Conservation (phyloP, 2,113 vertebrate genomes). For the Muscicapa adusta region DNA sequence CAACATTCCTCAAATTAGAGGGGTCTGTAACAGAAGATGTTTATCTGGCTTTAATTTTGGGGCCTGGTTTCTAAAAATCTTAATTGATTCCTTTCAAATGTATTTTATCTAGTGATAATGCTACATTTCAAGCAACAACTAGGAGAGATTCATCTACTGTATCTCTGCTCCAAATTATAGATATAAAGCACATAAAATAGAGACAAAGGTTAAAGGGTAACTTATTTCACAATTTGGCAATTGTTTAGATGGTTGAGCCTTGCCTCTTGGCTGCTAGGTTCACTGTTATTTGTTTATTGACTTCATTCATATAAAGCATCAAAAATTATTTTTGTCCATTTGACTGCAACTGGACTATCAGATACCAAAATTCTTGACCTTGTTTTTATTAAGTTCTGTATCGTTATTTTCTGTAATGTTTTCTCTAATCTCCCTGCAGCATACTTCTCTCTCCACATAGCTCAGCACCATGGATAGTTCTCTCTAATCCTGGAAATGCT, state of each 20-base stretch:
- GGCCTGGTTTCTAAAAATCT: not conserved
- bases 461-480: not conserved
- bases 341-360: not conserved
- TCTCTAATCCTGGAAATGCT: not conserved
- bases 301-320: not conserved
- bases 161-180: not conserved
- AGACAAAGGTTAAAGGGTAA: not conserved
- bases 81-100: not conserved
- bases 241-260: not conserved
- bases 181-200: not conserved
- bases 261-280: not conserved
- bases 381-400: not conserved
- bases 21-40: not conserved
- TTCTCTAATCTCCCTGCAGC: not conserved
- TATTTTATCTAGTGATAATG: not conserved
- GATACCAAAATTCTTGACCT: not conserved
- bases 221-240: not conserved
- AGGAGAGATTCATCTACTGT: not conserved
- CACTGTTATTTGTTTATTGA: not conserved
- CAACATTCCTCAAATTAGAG: constrained; percentile 1
- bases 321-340: not conserved
- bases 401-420: not conserved
- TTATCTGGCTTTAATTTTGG: constrained; percentile 6
- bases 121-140: not conserved
- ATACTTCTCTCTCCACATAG: accelerated